Evolutionary conservation across 2,797 vertebrate genomes (phyloP), one percentile per base, ranked within the genome.

Genomic region (Phoeniculus purpureus): DNA sequence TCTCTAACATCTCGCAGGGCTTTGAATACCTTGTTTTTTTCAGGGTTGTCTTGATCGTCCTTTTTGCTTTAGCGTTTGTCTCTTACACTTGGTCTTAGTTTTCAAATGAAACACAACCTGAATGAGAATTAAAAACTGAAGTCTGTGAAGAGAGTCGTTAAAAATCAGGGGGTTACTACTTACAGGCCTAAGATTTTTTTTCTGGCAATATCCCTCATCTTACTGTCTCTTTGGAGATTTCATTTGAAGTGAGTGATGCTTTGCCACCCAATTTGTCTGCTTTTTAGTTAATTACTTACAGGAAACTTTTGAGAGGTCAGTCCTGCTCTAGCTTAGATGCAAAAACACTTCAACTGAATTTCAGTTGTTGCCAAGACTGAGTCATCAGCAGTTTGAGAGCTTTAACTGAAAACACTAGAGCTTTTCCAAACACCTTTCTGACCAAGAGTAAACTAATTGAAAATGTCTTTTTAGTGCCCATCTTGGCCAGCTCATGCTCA

Each of bases 401-500:
- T 48, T 48, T 67, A 67, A 80, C 70, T 58, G 54, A 65, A 45
- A 81, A 81, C 55, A 43, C 14, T 52, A 21, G 26, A 70, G 31
- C 34, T 71, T 82, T 75, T 90, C 21, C 12, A 78, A 50, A 68
- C 47, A 66, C 20, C 8, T 89, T 65, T 73, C 65, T 67, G 15
- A 89, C 78, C 26, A 72, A 43, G 26, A 70, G 15, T 17, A 68
- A 58, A 62, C 27, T 22, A 78, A 62, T 22, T 45, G 56, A 50
- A 94, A 73, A 64, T 37, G 21, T 67, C 18, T 67, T 70, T 65
- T 71, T 29, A 65, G 18, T 29, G 19, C 19, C 89, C 16, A 85
- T 15, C 22, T 75, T 76, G 54, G 48, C 64, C 47, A 62, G 27
- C 29, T 51, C 0, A 0, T 1, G 0, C 12, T 76, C 29, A 27